These are phyloP conservation scores for Leucopsar rothschildi DNA, from an alignment of 2,113 vertebrate genomes.

Conservation along the genomic window DNA sequence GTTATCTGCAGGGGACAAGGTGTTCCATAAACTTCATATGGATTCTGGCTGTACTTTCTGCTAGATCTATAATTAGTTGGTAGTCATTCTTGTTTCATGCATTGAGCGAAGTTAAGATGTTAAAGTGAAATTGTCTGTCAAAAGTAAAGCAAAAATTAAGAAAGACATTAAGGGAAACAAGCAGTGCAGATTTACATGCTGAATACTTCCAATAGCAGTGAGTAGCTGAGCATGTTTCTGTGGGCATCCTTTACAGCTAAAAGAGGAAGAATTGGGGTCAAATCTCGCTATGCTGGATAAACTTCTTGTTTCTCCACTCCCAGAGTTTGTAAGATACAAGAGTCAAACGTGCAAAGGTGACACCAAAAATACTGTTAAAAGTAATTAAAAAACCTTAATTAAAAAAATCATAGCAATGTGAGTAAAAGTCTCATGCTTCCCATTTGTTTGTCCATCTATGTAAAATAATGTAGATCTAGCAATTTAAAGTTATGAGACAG, in stretches of 20 bases:
- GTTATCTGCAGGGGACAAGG: slow-evolving; percentile 49
- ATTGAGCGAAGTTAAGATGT: neutral
- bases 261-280: neutral
- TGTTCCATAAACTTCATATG: slow-evolving; percentile 51
- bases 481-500: neutral
- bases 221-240: neutral
- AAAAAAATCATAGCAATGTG: neutral
- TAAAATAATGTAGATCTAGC: neutral
- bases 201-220: neutral
- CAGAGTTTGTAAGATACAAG: neutral
- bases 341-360: neutral
- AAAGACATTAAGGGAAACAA: neutral
- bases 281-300: neutral
- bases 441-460: neutral
- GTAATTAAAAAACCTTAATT: neutral
- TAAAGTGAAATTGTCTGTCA: neutral
- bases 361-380: neutral
- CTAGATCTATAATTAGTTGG: slow-evolving; percentile 24
- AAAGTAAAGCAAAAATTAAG: neutral
- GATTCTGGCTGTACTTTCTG: slow-evolving; percentile 31
- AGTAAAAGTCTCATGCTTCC: neutral
- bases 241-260: neutral
- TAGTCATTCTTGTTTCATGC: neutral
- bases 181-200: neutral
- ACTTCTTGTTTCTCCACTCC: neutral